Percentiles rank a stretch among this genome's conserved stretches.
phyloP scores from a whole-genome alignment of 2,888 invertebrate species.

The Himalopsyche tibetana region DNA sequence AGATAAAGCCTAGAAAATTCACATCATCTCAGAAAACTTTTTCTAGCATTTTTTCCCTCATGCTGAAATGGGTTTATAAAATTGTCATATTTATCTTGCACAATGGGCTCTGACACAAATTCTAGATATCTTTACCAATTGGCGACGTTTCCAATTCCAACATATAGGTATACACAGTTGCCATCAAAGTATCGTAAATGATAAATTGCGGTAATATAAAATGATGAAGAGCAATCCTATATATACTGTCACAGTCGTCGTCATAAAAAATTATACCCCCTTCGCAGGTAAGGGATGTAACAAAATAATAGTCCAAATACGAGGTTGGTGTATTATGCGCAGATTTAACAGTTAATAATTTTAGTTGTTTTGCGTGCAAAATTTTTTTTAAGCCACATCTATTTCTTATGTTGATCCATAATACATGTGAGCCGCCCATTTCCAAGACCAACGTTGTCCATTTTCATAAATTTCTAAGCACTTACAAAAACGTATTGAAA shows the following conservation, averaged over 20 bases:
- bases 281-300: background rate
- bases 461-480: too few species aligned
- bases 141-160: background rate
- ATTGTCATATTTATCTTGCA: background rate
- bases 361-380: too few species aligned
- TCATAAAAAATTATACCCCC: background rate
- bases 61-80: conserved; percentile 16
- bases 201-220: conserved; percentile 4
- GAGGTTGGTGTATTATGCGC: too few species aligned
- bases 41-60: background rate
- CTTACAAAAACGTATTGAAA: too few species aligned
- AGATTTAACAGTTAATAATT: too few species aligned
- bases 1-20: too few species aligned
- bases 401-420: too few species aligned
- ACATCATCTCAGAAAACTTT: too few species aligned
- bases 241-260: background rate
- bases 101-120: background rate
- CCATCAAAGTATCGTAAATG: background rate
- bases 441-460: too few species aligned
- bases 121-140: conserved; percentile 11
- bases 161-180: background rate
- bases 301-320: too few species aligned
- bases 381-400: too few species aligned
- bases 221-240: background rate
- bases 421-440: too few species aligned